phyloP scores from a whole-genome alignment of 2,888 invertebrate genomes.

The Scaeva pyrastri region DNA sequence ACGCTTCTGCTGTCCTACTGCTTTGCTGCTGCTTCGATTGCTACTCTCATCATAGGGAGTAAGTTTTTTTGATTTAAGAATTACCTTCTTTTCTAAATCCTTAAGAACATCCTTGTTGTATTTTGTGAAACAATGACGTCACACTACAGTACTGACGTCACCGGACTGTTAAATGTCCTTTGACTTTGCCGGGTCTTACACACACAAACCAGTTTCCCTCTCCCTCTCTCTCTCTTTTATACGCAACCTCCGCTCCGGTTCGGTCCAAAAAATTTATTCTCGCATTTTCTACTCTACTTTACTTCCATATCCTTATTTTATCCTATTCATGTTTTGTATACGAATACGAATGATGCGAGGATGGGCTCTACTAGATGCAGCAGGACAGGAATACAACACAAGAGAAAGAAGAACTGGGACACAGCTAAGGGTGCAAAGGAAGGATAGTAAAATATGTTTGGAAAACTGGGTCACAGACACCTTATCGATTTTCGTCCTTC shows the following conservation, averaged over 20 bases:
- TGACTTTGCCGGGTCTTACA: conserved; percentile 43
- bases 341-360: not conserved
- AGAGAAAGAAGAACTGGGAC: conserved; percentile 11
- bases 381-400: conserved; percentile 20
- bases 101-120: conserved; percentile 44
- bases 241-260: conserved; percentile 45
- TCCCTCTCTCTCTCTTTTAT: conserved; percentile 25
- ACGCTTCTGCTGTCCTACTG: not conserved
- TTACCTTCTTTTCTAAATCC: conserved; percentile 54
- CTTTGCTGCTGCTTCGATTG: no score
- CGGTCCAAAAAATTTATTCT: conserved; percentile 23
- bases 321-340: not conserved
- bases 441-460: conserved; percentile 54
- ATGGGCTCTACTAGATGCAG: conserved; percentile 37
- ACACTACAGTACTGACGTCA: conserved; percentile 60
- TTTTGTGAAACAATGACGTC: conserved; percentile 62
- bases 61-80: conserved; percentile 47
- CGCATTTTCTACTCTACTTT: not conserved
- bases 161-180: conserved; percentile 51
- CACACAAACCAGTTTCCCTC: not conserved
- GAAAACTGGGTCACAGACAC: conserved; percentile 73
- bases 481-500: conserved; percentile 60
- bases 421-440: conserved; percentile 27
- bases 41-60: not conserved
- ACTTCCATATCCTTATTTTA: not conserved